Evolutionary conservation across 2,797 vertebrate species (phyloP).

Genomic region (Discoglossus pictus): DNA sequence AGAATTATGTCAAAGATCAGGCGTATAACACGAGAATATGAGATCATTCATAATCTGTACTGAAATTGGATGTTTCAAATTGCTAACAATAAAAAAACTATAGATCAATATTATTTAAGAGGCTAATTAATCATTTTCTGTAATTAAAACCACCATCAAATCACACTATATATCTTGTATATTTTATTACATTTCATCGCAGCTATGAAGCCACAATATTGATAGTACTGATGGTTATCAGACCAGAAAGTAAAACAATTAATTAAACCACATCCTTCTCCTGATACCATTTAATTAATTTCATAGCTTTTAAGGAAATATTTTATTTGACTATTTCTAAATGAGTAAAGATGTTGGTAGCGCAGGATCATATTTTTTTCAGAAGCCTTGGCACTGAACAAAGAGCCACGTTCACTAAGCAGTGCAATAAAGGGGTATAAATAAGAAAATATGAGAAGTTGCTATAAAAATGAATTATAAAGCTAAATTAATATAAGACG

Average conservation of each 20-base stretch:
- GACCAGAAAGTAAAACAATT: constrained; percentile 56
- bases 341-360: too few relatives aligned
- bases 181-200: constrained; percentile 59
- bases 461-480: too few relatives aligned
- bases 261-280: constrained; percentile 42
- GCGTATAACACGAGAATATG: constrained; percentile 26
- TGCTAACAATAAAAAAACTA: constrained; percentile 62
- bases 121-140: constrained; percentile 62
- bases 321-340: neutral
- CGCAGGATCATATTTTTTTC: too few relatives aligned
- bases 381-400: too few relatives aligned
- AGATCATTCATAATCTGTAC: constrained; percentile 58
- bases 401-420: too few relatives aligned
- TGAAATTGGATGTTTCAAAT: constrained; percentile 60
- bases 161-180: constrained; percentile 58
- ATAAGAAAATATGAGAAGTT: too few relatives aligned
- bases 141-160: constrained; percentile 64
- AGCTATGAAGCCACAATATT: constrained; percentile 54
- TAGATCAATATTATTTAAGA: constrained; percentile 66
- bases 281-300: constrained; percentile 55
- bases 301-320: neutral
- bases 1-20: constrained; percentile 38
- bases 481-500: too few relatives aligned
- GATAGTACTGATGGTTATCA: constrained; percentile 44
- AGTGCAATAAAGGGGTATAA: too few relatives aligned